A percentile compares a stretch with the other conserved stretches of the same genome.
Conservation (phyloP, 1,140 invertebrate species). For the Platorchestia sp. region DNA sequence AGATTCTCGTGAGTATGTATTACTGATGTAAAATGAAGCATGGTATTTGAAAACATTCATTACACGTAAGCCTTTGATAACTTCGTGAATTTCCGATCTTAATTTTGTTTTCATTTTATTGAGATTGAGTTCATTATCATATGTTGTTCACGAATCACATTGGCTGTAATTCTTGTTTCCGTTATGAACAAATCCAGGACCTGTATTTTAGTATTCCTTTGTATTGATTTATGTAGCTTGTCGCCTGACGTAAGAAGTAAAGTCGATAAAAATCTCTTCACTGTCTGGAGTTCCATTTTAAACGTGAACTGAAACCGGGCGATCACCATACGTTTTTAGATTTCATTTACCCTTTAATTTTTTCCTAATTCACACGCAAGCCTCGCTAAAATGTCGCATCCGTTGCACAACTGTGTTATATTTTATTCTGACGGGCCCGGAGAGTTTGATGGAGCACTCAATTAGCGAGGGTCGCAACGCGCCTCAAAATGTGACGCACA, state of each 20-base stretch:
- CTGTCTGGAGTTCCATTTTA: not conserved
- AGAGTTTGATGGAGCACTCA: not conserved
- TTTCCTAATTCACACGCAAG: not conserved
- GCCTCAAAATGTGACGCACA: not conserved
- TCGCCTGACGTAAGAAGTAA: no score
- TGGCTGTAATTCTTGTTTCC: no score
- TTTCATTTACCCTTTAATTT: not conserved
- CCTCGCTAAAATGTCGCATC: not conserved
- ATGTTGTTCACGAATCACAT: no score
- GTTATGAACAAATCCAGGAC: no score
- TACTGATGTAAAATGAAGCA: not conserved
- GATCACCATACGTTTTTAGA: not conserved
- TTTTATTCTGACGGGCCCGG: not conserved
- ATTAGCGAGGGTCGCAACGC: not conserved
- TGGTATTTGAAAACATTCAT: no score
- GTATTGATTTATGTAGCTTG: no score
- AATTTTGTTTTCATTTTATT: not conserved
- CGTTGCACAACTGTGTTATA: not conserved
- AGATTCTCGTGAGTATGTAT: not conserved
- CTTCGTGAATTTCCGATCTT: not conserved
- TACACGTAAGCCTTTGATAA: no score
- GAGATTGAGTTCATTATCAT: not conserved
- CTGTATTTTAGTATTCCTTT: no score
- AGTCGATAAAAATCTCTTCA: not conserved
- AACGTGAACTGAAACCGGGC: not conserved